Base-by-base conservation (phyloP, 2,113 vertebrate species). In the Notarius quadriscutis region DNA sequence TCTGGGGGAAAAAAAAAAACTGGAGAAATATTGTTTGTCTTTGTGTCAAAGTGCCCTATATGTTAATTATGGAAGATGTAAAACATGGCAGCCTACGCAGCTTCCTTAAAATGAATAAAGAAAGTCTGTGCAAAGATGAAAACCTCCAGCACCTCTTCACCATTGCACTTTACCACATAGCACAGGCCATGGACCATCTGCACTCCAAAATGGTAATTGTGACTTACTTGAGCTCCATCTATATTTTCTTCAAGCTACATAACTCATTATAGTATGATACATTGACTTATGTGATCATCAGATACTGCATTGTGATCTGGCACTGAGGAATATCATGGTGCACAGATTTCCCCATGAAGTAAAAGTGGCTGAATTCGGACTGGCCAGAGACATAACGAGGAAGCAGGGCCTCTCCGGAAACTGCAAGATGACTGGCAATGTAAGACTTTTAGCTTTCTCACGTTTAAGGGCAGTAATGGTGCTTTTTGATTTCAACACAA, bases 251-350 rank as follows among this genome's bases (percentile, higher is more conserved):
- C 10, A n/a, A 6, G 20, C 5, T 25, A 25, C 48, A 12, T 75
- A 22, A 75, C 6, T 25, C 6, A 77, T 77, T 77, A 77, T 25
- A 77, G 20, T 51, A 48, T n/a, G 48, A 69, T n/a, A 57, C 20
- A 75, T 53, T 67, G 12, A 77, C 57, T 84, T 71, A 27, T 87
- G 41, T 69, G 17, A 12, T 83, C 11, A 7, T 17, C 92, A 95
- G 95, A 92, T 95, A 0, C 62, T 94, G 17, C 95, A 95, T 91
- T 92, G 94, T 87, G 93, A 95, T 88, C 81, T 95, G 90, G 93
- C 93, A 81, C 89, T 95, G 83, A 91, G 94, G 83, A 95, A 95
- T 72, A 87, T 95, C 86, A 88, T 95, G 93, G 91, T 95, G 20
- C 92, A 90, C 74, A 92, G 71, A 80, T 95, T 95, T 88, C 95